Conservation (phyloP, 2,113 vertebrate species). For the Ctenodactylus gundi region DNA sequence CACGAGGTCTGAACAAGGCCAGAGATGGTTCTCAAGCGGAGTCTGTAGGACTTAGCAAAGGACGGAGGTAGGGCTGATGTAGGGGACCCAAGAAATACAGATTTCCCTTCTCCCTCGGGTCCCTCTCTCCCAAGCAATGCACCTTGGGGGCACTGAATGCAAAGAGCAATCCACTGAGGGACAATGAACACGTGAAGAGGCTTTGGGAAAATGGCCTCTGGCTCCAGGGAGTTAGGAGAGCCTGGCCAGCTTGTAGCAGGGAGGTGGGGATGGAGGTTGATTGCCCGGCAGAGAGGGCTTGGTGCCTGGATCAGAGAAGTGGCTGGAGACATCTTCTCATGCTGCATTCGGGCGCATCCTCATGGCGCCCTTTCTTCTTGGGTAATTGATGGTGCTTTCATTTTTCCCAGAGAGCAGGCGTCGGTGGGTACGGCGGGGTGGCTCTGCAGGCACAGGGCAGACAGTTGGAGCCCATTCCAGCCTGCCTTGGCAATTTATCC, state of each 20-base stretch:
- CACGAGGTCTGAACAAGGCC: neutral
- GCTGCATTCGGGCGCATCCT: slow-evolving; percentile 69
- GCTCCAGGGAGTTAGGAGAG: neutral
- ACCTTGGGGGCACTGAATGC: neutral
- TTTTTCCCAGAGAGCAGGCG: slow-evolving; percentile 70
- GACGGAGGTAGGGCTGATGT: neutral
- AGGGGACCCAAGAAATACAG: too few species aligned
- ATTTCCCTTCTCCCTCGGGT: neutral
- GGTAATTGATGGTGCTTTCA: slow-evolving; percentile 82
- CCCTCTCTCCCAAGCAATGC: neutral
- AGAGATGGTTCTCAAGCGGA: neutral
- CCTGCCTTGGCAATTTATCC: slow-evolving; percentile 79
- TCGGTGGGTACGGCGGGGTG: slow-evolving; percentile 71
- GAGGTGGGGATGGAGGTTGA: fast-evolving
- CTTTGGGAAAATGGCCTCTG: neutral
- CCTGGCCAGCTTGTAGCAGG: neutral
- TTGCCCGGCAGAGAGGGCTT: neutral
- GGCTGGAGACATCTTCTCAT: neutral
- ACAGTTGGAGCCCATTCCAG: slow-evolving; percentile 74
- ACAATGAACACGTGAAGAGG: neutral
- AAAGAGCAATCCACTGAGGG: neutral
- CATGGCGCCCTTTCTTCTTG: slow-evolving; percentile 71
- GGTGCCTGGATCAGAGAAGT: neutral
- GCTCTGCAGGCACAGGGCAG: slow-evolving; percentile 77
- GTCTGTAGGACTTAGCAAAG: fast-evolving